Evolutionary conservation across 1,140 invertebrate genomes (phyloP).

Genomic region (Drosophila sulfurigaster): DNA sequence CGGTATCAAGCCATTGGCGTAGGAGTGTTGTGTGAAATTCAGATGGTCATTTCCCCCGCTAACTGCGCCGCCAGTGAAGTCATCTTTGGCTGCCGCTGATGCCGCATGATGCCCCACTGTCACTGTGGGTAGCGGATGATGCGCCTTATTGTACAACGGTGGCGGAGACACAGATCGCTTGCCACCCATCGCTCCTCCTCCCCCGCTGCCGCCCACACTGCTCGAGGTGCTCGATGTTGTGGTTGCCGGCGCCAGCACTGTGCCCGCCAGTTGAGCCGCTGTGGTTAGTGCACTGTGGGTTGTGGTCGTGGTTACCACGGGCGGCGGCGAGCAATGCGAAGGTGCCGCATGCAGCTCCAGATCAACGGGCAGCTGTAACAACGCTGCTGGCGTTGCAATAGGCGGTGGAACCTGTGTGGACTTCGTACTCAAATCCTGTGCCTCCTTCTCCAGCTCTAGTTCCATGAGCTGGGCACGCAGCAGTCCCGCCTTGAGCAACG

Average conservation of each 20-base stretch:
- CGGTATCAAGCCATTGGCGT: conserved; percentile 79
- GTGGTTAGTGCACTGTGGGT: conserved; percentile 52
- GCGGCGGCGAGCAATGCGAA: conserved; percentile 63
- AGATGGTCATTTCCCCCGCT: conserved; percentile 58
- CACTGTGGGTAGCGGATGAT: conserved; percentile 70
- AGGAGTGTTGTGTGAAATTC: conserved; percentile 80
- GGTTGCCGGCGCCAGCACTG: conserved; percentile 65
- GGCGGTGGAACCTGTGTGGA: conserved; percentile 27
- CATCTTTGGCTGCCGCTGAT: conserved; percentile 51
- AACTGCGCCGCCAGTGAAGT: conserved; percentile 38
- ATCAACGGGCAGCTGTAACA: not conserved
- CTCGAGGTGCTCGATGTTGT: conserved; percentile 65
- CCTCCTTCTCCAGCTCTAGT: conserved; percentile 72
- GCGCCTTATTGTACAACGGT: conserved; percentile 78
- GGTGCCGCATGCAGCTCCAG: conserved; percentile 41
- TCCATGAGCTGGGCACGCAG: conserved; percentile 66
- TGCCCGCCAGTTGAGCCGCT: conserved; percentile 36
- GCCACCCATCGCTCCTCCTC: conserved; percentile 21
- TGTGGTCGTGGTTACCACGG: conserved; percentile 61
- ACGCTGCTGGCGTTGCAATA: not conserved
- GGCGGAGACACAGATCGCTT: conserved; percentile 80
- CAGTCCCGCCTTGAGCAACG: conserved; percentile 63
- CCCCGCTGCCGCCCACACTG: conserved; percentile 47
- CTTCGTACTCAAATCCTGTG: conserved; percentile 78
- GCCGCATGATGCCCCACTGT: conserved; percentile 52